Evolutionary conservation across 2,797 vertebrate genomes (phyloP), one percentile per base, ranked within the genome.

Genomic region (Philypnodon macrostomus): DNA sequence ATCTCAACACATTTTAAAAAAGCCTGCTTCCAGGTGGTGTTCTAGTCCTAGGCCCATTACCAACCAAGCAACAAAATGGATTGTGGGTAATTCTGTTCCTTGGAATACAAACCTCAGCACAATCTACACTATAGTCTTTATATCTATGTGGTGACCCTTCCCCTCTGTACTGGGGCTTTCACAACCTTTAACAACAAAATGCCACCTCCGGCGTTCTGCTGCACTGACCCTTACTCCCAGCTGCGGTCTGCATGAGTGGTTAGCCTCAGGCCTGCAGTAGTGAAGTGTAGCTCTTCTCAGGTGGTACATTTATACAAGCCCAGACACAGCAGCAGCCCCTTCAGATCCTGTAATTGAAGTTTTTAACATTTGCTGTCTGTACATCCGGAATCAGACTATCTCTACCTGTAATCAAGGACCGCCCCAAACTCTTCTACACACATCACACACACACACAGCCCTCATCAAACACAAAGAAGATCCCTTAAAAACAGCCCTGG

Each of bases 191-290:
- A 75, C 70, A 50, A 49, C 38, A 55, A 48, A 50, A 45, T 9
- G 17, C 15, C 21, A 9, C 46, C 32, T 47, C 31, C 15, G 31
- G 12, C 1, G 33, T 15, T 31, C 27, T 19, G 61, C 48, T 47
- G 16, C 16, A 21, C 45, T 39, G 53, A 65, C 49, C 58, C 47
- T 11, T 16, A 18, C 47, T 31, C 21, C 48, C 39, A 58, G 56
- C 53, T 63, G 55, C 39, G 52, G 39, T 44, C 17, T 39, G 48
- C 45, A 23, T 49, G 37, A 58, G 18, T 60, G 41, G 63, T 49
- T 46, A 32, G 47, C 71, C 15, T 9, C 52, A 56, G 75, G 75
- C 64, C 58, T 35, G 46, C 79, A 85, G 78, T 75, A 84, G 83
- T 70, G 34, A 46, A 16, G 70, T 64, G 38, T 37, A 34, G 47